Conservation (phyloP, 2,797 vertebrate genomes). For the Heterohyrax brucei region DNA sequence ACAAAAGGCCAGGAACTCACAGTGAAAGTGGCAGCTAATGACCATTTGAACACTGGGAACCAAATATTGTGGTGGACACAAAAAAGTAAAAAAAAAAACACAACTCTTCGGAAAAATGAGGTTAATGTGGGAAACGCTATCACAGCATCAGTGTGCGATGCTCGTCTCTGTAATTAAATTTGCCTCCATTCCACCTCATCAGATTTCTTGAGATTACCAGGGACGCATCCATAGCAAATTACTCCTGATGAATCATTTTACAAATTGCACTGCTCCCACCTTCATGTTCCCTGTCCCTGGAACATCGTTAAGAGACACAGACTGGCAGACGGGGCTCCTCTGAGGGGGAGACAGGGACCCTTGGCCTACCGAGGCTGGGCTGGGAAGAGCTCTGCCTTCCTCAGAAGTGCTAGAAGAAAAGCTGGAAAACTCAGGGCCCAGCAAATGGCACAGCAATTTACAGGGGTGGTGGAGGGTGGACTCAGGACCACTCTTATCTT, state of each 20-base stretch:
- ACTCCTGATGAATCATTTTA: slow-evolving; percentile 81
- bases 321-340: not conserved
- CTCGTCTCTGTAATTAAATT: slow-evolving; percentile 87
- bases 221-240: slow-evolving; percentile 84
- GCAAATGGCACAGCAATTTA: not conserved
- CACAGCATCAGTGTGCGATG: slow-evolving; percentile 59
- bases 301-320: slow-evolving; percentile 54
- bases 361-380: not conserved
- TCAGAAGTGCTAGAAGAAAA: slow-evolving; percentile 6
- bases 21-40: slow-evolving; percentile 69
- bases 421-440: not conserved
- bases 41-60: slow-evolving; percentile 56
- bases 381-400: not conserved
- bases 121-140: slow-evolving; percentile 80
- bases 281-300: slow-evolving; percentile 46
- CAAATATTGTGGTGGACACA: slow-evolving; percentile 72
- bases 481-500: not conserved
- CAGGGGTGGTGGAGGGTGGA: not conserved
- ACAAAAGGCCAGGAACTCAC: slow-evolving; percentile 74
- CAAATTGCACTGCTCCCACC: slow-evolving; percentile 77
- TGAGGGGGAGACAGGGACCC: not conserved
- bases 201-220: slow-evolving; percentile 85
- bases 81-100: slow-evolving; percentile 43
- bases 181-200: slow-evolving; percentile 86
- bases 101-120: slow-evolving; percentile 68